phyloP scores from a whole-genome alignment of 2,113 vertebrate species.

The Gymnogyps californianus region DNA sequence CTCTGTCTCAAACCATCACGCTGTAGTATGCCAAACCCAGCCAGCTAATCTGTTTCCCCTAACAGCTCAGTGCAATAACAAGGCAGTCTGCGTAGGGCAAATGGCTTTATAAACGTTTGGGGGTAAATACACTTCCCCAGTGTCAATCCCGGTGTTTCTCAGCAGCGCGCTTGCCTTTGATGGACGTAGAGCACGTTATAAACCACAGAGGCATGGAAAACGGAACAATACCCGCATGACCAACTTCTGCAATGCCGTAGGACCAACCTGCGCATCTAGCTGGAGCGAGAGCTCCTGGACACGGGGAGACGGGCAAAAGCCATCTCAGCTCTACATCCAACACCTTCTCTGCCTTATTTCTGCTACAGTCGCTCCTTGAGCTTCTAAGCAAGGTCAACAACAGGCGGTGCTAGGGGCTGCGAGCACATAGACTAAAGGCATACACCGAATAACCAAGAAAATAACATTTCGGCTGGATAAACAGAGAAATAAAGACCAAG shows the following conservation, averaged over 20 bases:
- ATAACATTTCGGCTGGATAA: fast-evolving
- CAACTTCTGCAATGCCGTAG: fast-evolving
- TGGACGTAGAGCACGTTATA: fast-evolving
- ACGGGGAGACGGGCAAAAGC: fast-evolving
- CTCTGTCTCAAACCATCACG: fast-evolving
- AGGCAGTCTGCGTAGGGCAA: neutral
- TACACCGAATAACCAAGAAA: fast-evolving
- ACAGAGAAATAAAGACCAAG: neutral
- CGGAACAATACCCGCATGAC: fast-evolving
- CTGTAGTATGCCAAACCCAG: neutral
- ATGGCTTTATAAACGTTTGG: fast-evolving
- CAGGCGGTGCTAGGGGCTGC: fast-evolving
- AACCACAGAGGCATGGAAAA: neutral
- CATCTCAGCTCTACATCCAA: neutral
- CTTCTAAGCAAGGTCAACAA: neutral
- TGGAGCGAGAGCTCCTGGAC: neutral
- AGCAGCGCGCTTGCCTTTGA: fast-evolving
- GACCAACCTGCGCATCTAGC: fast-evolving
- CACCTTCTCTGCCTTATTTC: neutral
- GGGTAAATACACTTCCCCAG: neutral
- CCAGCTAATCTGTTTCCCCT: fast-evolving
- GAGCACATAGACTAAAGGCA: fast-evolving
- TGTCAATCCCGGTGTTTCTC: fast-evolving
- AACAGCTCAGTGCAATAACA: neutral
- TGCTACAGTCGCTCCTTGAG: neutral